Conservation (phyloP, 2,888 invertebrate species). For the Scaptomyza cyrtandrae region DNA sequence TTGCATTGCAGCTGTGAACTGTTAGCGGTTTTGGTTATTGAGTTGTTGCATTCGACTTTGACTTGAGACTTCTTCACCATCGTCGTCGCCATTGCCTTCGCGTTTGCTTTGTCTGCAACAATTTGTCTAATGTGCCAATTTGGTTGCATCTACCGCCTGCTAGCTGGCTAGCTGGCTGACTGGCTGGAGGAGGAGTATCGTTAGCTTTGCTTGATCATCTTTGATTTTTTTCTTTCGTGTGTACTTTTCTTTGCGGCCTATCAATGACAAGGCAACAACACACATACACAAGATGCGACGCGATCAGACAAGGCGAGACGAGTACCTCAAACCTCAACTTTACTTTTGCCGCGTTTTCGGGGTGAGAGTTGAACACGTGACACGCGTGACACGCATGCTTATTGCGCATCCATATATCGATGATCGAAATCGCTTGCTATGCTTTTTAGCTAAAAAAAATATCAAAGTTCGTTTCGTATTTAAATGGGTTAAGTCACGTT, state of each 20-base stretch:
- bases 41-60: slow-evolving; percentile 53
- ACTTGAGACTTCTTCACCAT: slow-evolving; percentile 6
- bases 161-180: slow-evolving; percentile 21
- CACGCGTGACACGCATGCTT: slow-evolving; percentile 1
- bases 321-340: neutral
- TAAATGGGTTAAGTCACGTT: slow-evolving; percentile 8
- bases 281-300: slow-evolving; percentile 6
- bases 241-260: slow-evolving; percentile 56
- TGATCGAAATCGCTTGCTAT: neutral
- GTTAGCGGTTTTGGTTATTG: slow-evolving; percentile 57
- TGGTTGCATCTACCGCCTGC: slow-evolving; percentile 60
- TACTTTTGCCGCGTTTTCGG: neutral
- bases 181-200: slow-evolving; percentile 42
- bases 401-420: neutral
- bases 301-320: neutral
- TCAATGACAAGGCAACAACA: slow-evolving; percentile 72
- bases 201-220: slow-evolving; percentile 60
- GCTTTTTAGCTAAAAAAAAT: no score
- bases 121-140: slow-evolving; percentile 81
- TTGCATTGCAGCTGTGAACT: slow-evolving; percentile 31
- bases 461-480: neutral
- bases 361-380: slow-evolving; percentile 10
- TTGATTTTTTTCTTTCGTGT: slow-evolving; percentile 62
- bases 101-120: slow-evolving; percentile 55
- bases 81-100: neutral